These are phyloP conservation scores for Leptinotarsa haldemani DNA, from an alignment of 2,888 invertebrate species.

Conservation along the genomic window DNA sequence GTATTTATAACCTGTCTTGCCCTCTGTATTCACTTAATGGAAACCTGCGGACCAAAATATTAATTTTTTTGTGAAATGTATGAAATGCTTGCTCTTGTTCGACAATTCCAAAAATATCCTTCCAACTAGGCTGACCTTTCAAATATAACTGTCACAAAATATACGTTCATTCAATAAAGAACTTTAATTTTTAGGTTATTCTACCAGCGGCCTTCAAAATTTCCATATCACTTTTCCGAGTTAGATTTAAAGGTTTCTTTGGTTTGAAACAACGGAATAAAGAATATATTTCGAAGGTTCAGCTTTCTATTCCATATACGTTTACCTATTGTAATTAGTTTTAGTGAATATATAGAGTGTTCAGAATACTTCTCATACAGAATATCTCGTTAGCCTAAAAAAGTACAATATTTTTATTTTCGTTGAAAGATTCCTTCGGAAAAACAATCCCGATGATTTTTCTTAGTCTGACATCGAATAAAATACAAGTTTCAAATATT, in stretches of 20 bases:
- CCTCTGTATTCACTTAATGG: constrained; percentile 4
- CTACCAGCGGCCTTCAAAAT: background rate
- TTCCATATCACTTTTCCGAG: background rate
- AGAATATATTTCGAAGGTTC: background rate
- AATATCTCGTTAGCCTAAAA: background rate
- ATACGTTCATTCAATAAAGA: background rate
- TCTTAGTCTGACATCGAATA: too few relatives aligned
- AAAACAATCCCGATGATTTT: too few relatives aligned
- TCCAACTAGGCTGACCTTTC: background rate
- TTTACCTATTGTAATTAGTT: background rate
- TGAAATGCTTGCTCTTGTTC: background rate
- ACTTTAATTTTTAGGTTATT: background rate
- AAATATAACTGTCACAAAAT: background rate
- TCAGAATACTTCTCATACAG: background rate
- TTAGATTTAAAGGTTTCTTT: background rate
- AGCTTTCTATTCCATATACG: background rate
- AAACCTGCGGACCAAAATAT: constrained; percentile 23
- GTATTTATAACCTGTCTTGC: background rate
- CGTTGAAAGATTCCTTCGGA: too few relatives aligned
- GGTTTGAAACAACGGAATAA: background rate
- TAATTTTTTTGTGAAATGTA: constrained; percentile 10
- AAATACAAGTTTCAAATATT: too few relatives aligned
- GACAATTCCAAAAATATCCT: background rate
- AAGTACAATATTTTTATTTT: background rate
- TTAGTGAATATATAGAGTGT: constrained; percentile 6